Evolutionary conservation across 2,888 invertebrate species (phyloP).

Genomic region (Hirtodrosophila duncani): DNA sequence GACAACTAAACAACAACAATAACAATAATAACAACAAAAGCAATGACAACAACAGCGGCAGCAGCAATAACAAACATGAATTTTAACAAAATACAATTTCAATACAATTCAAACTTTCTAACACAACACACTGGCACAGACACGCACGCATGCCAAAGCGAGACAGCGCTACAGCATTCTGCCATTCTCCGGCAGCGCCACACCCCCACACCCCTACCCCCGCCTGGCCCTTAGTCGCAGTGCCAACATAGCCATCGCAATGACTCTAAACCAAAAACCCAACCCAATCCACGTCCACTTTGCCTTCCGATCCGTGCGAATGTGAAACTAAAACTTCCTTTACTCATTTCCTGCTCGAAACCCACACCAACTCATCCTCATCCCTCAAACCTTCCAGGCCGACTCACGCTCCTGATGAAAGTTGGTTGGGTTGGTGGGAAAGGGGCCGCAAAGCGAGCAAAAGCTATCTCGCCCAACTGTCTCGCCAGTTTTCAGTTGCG

Average conservation of each 20-base stretch:
- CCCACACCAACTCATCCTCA: slow-evolving; percentile 5
- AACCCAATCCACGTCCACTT: neutral
- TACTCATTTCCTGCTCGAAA: slow-evolving; percentile 67
- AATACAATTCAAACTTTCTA: slow-evolving; percentile 77
- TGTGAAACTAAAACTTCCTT: slow-evolving; percentile 75
- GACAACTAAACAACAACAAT: slow-evolving; percentile 63
- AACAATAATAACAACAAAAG: slow-evolving; percentile 33
- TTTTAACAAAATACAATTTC: slow-evolving; percentile 76
- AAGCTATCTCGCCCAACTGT: slow-evolving; percentile 71
- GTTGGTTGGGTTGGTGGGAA: neutral
- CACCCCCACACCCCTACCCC: neutral
- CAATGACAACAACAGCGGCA: slow-evolving; percentile 22
- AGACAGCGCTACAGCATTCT: slow-evolving; percentile 31
- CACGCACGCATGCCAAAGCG: slow-evolving; percentile 7
- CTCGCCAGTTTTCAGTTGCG: slow-evolving; percentile 70
- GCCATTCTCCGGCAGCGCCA: neutral
- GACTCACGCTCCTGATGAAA: slow-evolving; percentile 22
- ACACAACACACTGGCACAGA: slow-evolving; percentile 50
- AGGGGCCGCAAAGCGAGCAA: slow-evolving; percentile 22
- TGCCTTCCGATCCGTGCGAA: slow-evolving; percentile 35
- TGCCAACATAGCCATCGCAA: slow-evolving; percentile 60
- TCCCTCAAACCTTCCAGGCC: neutral
- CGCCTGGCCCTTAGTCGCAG: slow-evolving; percentile 54
- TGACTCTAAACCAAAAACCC: slow-evolving; percentile 34
- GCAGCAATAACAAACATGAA: slow-evolving; percentile 71